A percentile compares a stretch with the other conserved stretches of the same genome.
Evolutionary conservation across 2,888 invertebrate species (phyloP).

Genomic region (Griposia aprilina): DNA sequence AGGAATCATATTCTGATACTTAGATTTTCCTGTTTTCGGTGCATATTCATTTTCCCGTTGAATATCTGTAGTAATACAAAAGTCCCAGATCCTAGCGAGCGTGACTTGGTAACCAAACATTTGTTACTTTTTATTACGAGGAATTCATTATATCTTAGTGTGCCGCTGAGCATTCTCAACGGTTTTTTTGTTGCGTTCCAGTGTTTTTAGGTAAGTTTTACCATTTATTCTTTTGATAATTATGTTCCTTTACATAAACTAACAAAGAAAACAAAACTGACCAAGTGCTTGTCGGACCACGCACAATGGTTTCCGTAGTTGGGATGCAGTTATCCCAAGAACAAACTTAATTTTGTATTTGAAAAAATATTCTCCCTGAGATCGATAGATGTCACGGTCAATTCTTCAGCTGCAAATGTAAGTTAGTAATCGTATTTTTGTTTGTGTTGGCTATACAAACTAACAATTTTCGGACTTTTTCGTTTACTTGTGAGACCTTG

Average conservation of each 20-base stretch:
- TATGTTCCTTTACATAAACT: no score
- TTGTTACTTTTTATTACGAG: no score
- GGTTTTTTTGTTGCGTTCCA: not conserved
- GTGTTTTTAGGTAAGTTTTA: not conserved
- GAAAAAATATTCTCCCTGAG: no score
- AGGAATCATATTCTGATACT: not conserved
- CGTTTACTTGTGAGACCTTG: no score
- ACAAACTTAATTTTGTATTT: no score
- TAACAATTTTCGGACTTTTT: no score
- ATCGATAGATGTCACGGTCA: not conserved
- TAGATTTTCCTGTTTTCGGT: constrained; percentile 5
- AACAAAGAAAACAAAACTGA: no score
- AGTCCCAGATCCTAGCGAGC: not conserved
- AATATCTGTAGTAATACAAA: not conserved
- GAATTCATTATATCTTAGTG: not conserved
- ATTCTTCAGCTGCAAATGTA: not conserved
- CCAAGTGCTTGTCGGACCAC: no score
- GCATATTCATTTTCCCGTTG: not conserved
- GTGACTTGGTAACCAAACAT: not conserved
- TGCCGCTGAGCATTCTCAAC: not conserved
- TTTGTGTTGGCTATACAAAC: no score
- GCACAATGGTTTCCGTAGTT: no score
- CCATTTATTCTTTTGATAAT: not conserved
- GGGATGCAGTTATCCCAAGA: no score
- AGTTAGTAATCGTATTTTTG: not conserved